Percentiles rank a stretch among this genome's conserved stretches.
Conservation (phyloP, 2,888 invertebrate species). For the Sphaerophoria taeniata region DNA sequence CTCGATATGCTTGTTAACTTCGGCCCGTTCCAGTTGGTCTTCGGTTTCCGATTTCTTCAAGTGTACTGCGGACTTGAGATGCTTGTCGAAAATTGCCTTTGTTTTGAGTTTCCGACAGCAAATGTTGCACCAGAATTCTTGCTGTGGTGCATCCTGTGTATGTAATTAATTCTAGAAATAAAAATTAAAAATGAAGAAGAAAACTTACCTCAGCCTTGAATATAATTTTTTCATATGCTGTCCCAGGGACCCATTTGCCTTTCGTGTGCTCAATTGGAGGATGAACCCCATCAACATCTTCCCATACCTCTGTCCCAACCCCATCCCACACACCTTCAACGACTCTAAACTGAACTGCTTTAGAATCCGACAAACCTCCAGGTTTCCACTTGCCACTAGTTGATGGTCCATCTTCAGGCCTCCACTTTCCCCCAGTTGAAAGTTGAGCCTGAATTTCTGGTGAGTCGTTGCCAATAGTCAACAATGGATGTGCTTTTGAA, state of each 20-base stretch:
- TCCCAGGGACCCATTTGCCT: constrained; percentile 91
- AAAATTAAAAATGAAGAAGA: neutral
- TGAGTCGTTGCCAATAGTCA: constrained; percentile 48
- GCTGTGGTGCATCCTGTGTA: neutral
- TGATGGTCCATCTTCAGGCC: constrained; percentile 84
- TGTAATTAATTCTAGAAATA: no score
- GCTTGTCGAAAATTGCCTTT: constrained; percentile 89
- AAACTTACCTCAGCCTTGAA: constrained; percentile 84
- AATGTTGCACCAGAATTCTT: constrained; percentile 89
- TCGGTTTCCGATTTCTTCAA: constrained; percentile 87
- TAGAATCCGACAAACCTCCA: neutral
- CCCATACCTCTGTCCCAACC: constrained; percentile 77
- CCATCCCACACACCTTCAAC: constrained; percentile 79
- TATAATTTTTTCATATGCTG: constrained; percentile 84
- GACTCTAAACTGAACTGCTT: neutral
- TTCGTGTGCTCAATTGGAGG: constrained; percentile 89
- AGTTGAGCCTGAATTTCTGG: constrained; percentile 83
- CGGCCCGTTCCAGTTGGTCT: constrained; percentile 87
- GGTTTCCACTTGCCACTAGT: constrained; percentile 56
- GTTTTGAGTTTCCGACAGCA: constrained; percentile 91
- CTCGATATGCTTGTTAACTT: constrained; percentile 76
- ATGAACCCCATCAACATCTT: constrained; percentile 81
- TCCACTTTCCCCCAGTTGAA: constrained; percentile 90
- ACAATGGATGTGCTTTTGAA: neutral
- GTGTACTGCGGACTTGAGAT: constrained; percentile 90